phyloP scores from a whole-genome alignment of 2,888 invertebrate species.

The Caenorhabditis plicata region DNA sequence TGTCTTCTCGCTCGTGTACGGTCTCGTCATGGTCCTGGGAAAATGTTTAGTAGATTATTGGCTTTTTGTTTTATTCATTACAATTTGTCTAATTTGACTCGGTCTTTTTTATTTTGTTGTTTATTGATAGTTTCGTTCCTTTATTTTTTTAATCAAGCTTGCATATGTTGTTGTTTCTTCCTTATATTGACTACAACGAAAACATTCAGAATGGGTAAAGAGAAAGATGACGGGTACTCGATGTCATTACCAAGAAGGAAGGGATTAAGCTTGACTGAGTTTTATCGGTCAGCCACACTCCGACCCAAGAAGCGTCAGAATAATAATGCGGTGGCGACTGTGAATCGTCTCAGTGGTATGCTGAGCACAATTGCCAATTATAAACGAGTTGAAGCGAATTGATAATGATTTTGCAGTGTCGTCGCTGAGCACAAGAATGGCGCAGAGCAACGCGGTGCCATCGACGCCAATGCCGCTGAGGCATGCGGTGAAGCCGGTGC shows the following conservation, averaged over 20 bases:
- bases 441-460: neutral
- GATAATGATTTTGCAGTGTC: conserved; percentile 2
- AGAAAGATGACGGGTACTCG: neutral
- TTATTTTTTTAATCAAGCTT: too few relatives aligned
- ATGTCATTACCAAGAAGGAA: conserved; percentile 21
- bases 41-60: too few relatives aligned
- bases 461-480: neutral
- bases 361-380: neutral
- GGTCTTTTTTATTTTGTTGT: too few relatives aligned
- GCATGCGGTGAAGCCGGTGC: conserved; percentile 1
- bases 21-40: too few relatives aligned
- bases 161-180: too few relatives aligned
- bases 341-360: conserved; percentile 27
- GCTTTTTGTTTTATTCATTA: too few relatives aligned
- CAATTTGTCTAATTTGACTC: too few relatives aligned
- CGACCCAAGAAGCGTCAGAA: conserved; percentile 13
- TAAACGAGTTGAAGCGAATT: neutral
- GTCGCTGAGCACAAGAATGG: neutral
- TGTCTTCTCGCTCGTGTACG: too few relatives aligned
- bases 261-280: conserved; percentile 6
- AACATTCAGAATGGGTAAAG: conserved; percentile 33
- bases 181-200: too few relatives aligned
- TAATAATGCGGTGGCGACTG: too few relatives aligned
- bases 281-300: conserved; percentile 23
- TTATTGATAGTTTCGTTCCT: too few relatives aligned